Conservation (phyloP, 2,113 vertebrate genomes). For the Hippolais icterina region DNA sequence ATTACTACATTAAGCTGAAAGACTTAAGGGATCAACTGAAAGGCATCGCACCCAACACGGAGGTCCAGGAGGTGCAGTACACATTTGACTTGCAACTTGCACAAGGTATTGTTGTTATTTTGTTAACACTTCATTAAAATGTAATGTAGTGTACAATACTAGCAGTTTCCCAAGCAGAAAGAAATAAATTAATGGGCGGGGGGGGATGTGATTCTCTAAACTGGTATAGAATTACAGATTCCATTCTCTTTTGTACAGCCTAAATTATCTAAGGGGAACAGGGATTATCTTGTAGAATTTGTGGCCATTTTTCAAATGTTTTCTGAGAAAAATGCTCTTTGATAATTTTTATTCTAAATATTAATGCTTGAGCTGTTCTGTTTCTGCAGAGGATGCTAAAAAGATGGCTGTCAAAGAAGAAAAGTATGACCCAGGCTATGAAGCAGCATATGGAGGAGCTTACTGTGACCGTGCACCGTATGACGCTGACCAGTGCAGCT, state of each 20-base stretch:
- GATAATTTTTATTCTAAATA: background rate
- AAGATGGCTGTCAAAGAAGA: slow-evolving; percentile 96
- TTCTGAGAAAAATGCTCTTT: background rate
- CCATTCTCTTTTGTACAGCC: background rate
- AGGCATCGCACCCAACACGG: slow-evolving; percentile 75
- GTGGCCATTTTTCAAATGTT: background rate
- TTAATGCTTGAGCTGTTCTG: background rate
- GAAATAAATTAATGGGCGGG: background rate
- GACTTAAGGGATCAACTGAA: slow-evolving; percentile 92
- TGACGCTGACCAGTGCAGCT: slow-evolving; percentile 78
- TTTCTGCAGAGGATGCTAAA: slow-evolving; percentile 92
- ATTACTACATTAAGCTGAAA: slow-evolving; percentile 96
- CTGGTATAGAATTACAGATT: background rate
- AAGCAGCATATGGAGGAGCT: slow-evolving; percentile 87
- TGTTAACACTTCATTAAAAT: background rate
- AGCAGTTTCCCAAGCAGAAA: background rate
- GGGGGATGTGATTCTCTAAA: background rate
- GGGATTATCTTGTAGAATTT: background rate
- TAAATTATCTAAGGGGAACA: background rate
- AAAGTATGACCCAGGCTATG: slow-evolving; percentile 93
- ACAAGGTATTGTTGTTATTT: slow-evolving; percentile 78
- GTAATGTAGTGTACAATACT: background rate
- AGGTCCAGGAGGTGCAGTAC: slow-evolving; percentile 89
- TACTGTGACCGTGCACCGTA: slow-evolving; percentile 71
- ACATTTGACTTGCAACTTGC: slow-evolving; percentile 88